A percentile compares a stretch with the other conserved stretches of the same genome.
These are phyloP conservation scores for Melanostoma mellinum DNA, from an alignment of 2,888 invertebrate genomes.

Conservation along the genomic window DNA sequence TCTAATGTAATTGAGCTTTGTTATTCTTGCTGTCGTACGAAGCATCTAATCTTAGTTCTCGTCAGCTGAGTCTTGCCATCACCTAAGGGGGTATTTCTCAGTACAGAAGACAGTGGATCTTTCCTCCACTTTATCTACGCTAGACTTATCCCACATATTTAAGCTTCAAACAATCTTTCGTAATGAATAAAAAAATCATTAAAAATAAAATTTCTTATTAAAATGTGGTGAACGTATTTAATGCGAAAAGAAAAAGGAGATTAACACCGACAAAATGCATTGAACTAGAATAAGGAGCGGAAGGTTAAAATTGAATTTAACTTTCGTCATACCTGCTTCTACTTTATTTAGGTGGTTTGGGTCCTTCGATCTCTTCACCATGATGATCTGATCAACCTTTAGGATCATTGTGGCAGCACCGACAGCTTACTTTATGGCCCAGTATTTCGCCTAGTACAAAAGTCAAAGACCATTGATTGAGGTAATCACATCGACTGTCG, in stretches of 20 bases:
- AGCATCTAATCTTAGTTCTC: no score
- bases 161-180: not conserved
- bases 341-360: constrained; percentile 90
- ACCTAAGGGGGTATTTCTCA: no score
- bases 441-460: constrained; percentile 91
- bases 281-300: constrained; percentile 9
- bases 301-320: constrained; percentile 78
- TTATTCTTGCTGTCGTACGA: no score
- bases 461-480: constrained; percentile 88
- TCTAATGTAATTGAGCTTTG: no score
- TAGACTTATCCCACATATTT: no score
- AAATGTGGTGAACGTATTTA: constrained; percentile 19
- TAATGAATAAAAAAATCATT: constrained; percentile 20
- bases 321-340: constrained; percentile 89
- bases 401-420: constrained; percentile 95
- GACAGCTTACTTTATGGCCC: constrained; percentile 98
- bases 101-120: no score
- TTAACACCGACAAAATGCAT: constrained; percentile 37
- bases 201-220: constrained; percentile 26
- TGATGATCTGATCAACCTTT: constrained; percentile 98
- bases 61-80: no score
- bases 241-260: constrained; percentile 12
- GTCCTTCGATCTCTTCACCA: constrained; percentile 98
- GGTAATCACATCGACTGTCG: constrained; percentile 89
- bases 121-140: no score